Evolutionary conservation across 2,797 vertebrate genomes (phyloP), one percentile per base, ranked within the genome.

Genomic region (Sebastes hopkinsi): DNA sequence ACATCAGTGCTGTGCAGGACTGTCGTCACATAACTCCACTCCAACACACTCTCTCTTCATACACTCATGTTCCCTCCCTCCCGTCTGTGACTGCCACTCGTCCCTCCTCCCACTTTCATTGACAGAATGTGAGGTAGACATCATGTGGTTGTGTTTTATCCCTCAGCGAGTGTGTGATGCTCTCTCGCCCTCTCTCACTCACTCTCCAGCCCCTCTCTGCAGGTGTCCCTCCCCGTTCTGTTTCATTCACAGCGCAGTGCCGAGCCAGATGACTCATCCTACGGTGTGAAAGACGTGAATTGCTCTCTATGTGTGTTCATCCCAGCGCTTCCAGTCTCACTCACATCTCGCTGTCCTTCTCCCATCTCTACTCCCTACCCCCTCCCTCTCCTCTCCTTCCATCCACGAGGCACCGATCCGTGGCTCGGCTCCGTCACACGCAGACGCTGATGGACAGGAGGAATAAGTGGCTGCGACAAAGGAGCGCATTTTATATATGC

Each of bases 251-350:
- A 87, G 90, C 75, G 84, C 89, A 90, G 89, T 86, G 90, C 88
- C 42, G 82, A 80, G 73, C 84, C 8, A 75, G 91, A 94, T 94
- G 93, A 95, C 92, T 95, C 94, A 95, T 91, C 92, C 89, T 85
- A 79, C 74, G 36, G 68, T 82, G 87, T 82, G 84, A 90, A 91
- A 89, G 82, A 84, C 70, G 72, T 78, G 80, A 85, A 84, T 62
- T 36, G 88, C 82, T 90, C 79, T 60, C 83, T 61, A 29, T 29
- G 71, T 83, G 89, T 80, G 38, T 42, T 83, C 75, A 75, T 72
- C 79, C 18, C 52, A 2, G 54, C 56, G 20, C 70, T 72, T 68
- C 67, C 81, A 72, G 38, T 66, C 67, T 56, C 59, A 68, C 67
- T 69, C 16, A 2, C 72, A 38, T 54, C 77, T 34, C 65, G 1